Conservation (phyloP, 1,140 invertebrate genomes). For the Trinorchestia longiramus region DNA sequence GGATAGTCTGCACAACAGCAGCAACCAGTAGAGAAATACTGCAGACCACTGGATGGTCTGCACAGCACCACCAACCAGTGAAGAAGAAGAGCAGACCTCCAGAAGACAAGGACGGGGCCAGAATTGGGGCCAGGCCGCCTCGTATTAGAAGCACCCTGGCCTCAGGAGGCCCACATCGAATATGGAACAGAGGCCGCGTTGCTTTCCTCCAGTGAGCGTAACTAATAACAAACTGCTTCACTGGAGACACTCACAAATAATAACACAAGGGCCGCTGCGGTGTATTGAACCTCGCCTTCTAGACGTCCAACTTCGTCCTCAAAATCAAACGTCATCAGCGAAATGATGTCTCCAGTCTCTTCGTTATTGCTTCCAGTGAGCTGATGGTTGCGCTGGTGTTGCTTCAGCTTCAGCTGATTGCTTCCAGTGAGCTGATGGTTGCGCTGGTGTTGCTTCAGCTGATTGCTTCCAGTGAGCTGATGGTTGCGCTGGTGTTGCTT, state of each 20-base stretch:
- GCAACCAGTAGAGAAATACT: no score
- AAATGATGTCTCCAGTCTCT: not conserved
- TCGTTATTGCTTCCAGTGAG: not conserved
- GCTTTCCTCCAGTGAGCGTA: conserved; percentile 22
- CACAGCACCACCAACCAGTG: no score
- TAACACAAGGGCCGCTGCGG: not conserved
- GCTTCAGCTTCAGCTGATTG: not conserved
- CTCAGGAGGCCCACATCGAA: conserved; percentile 1
- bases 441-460: not conserved
- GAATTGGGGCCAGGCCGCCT: not conserved
- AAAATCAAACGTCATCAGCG: not conserved
- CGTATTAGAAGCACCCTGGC: not conserved
- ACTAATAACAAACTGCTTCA: conserved; percentile 51
- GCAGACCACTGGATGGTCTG: no score
- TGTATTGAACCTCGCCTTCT: not conserved
- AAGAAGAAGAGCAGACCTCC: not conserved
- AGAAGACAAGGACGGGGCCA: not conserved
- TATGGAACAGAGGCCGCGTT: conserved; percentile 39
- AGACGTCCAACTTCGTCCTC: not conserved
- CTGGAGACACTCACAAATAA: conserved; percentile 37
- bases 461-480: not conserved
- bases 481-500: not conserved
- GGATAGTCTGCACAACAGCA: no score
- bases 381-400: not conserved
- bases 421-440: not conserved